These are phyloP conservation scores for Parapristionchus giblindavisi DNA, from an alignment of 2,888 invertebrate genomes.

Conservation along the genomic window DNA sequence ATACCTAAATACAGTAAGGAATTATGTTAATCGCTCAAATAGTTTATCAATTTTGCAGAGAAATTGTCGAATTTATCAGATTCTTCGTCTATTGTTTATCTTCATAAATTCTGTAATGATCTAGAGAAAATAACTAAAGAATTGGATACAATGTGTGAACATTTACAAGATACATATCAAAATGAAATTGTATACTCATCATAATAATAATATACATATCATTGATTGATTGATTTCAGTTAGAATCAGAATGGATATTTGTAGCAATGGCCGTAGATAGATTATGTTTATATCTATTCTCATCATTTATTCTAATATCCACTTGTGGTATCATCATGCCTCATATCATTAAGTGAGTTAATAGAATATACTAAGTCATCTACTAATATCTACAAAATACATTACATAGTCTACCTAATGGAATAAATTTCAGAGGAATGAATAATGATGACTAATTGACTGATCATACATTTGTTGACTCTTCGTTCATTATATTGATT, in stretches of 20 bases:
- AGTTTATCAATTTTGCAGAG: not conserved
- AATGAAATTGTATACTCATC: not conserved
- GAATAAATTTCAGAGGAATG: slow-evolving; percentile 33
- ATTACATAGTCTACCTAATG: too few relatives aligned
- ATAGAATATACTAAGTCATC: too few relatives aligned
- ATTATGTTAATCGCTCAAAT: not conserved
- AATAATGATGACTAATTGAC: not conserved
- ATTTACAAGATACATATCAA: slow-evolving; percentile 11
- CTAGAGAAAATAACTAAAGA: not conserved
- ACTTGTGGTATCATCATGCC: slow-evolving; percentile 67
- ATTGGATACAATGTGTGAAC: slow-evolving; percentile 1
- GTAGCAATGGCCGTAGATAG: slow-evolving; percentile 68
- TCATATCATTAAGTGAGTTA: slow-evolving; percentile 60
- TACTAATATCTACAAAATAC: too few relatives aligned
- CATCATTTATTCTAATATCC: slow-evolving; percentile 62
- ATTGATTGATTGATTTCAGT: slow-evolving; percentile 36
- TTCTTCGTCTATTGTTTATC: not conserved
- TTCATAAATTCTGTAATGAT: slow-evolving; percentile 19
- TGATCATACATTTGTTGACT: not conserved
- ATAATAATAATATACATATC: not conserved
- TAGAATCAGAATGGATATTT: slow-evolving; percentile 55
- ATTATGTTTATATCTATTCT: slow-evolving; percentile 67
- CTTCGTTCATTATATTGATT: too few relatives aligned
- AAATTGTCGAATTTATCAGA: slow-evolving; percentile 1
- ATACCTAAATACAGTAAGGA: not conserved